These are phyloP conservation scores for Drosophila fuyamai DNA, from an alignment of 1,140 invertebrate genomes.

Conservation along the genomic window DNA sequence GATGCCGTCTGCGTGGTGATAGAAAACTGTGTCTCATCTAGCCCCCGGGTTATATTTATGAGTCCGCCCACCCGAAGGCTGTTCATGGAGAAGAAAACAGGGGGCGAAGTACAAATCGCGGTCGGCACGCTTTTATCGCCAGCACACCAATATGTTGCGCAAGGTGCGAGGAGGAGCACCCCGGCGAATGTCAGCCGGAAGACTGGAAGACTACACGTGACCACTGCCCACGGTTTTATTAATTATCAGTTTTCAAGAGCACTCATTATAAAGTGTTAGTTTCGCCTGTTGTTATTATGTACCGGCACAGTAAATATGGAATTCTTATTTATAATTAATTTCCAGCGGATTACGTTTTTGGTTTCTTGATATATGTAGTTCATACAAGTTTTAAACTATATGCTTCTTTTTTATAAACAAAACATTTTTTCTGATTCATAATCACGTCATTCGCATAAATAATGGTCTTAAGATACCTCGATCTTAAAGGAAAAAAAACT, in stretches of 20 bases:
- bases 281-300: conserved; percentile 12
- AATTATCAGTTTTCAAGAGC: conserved; percentile 75
- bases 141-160: conserved; percentile 45
- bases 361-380: no score
- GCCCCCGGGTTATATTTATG: conserved; percentile 49
- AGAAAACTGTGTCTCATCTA: conserved; percentile 26
- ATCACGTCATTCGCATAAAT: no score
- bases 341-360: no score
- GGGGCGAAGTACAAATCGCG: conserved; percentile 49
- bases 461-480: no score
- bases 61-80: conserved; percentile 41
- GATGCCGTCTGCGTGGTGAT: conserved; percentile 32
- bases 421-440: no score
- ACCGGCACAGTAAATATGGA: not conserved
- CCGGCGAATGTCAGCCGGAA: conserved; percentile 34
- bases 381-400: no score
- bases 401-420: no score
- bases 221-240: conserved; percentile 49
- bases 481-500: no score
- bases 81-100: conserved; percentile 11
- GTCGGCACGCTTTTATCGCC: conserved; percentile 67
- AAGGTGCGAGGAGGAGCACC: conserved; percentile 44
- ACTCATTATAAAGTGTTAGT: conserved; percentile 13
- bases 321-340: conserved; percentile 2
- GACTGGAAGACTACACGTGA: conserved; percentile 60